Conservation (phyloP, 2,888 invertebrate genomes). For the Amphimallon solstitiale region DNA sequence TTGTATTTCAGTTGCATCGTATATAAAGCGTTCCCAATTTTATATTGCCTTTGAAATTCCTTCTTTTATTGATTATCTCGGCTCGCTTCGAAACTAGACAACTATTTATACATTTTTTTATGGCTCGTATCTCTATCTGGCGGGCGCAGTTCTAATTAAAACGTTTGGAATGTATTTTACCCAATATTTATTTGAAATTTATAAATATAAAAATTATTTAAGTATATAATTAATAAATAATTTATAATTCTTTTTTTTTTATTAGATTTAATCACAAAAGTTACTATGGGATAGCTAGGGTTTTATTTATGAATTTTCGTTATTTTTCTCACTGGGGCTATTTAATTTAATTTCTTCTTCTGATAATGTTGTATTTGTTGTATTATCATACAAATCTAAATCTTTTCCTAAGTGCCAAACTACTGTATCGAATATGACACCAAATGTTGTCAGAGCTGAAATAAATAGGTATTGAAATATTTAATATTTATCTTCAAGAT, state of each 20-base stretch:
- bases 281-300: no score
- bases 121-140: constrained; percentile 2
- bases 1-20: not conserved
- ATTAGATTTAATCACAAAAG: no score
- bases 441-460: constrained; percentile 68
- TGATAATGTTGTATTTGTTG: constrained; percentile 15
- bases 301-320: not conserved
- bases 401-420: constrained; percentile 71
- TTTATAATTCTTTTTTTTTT: no score
- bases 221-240: constrained; percentile 15
- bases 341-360: constrained; percentile 37
- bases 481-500: constrained; percentile 1
- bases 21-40: not conserved
- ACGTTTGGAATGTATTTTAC: not conserved
- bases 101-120: constrained; percentile 11
- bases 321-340: not conserved
- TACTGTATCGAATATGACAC: constrained; percentile 69
- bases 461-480: constrained; percentile 38
- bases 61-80: constrained; percentile 12
- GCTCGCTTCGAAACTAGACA: constrained; percentile 2
- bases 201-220: constrained; percentile 23
- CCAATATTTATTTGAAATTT: not conserved
- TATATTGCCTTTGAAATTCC: not conserved
- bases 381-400: constrained; percentile 68
- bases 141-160: not conserved